Percentiles rank a stretch among this genome's conserved stretches.
Evolutionary conservation across 2,888 invertebrate species (phyloP).

Genomic region (Amphipyra berbera): DNA sequence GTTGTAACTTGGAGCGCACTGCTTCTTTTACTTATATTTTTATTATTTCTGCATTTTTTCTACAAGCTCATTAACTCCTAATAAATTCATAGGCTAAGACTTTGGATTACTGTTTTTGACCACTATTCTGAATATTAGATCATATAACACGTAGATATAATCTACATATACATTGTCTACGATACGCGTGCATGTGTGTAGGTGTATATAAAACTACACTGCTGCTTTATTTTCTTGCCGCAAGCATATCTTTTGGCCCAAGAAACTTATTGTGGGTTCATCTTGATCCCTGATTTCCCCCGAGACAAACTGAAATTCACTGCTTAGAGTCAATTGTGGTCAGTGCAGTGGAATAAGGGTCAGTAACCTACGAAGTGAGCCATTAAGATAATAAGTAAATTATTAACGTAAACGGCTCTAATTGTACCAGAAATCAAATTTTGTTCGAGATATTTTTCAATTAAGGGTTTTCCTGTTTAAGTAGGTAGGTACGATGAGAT

Average conservation of each 20-base stretch:
- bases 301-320: conserved; percentile 65
- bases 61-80: not conserved
- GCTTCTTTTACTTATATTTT: conserved; percentile 4
- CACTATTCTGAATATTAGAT: no score
- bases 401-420: conserved; percentile 16
- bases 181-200: conserved; percentile 9
- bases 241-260: conserved; percentile 60
- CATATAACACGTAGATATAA: no score
- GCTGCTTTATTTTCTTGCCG: conserved; percentile 56
- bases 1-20: not conserved
- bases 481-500: conserved; percentile 58
- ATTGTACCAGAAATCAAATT: conserved; percentile 31
- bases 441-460: conserved; percentile 49
- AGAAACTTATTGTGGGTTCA: conserved; percentile 65
- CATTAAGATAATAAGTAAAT: conserved; percentile 20
- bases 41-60: not conserved
- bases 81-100: no score
- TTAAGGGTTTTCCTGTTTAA: conserved; percentile 57
- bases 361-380: conserved; percentile 22
- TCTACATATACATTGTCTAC: not conserved
- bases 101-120: no score
- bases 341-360: conserved; percentile 58
- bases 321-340: conserved; percentile 67
- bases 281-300: conserved; percentile 68
- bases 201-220: conserved; percentile 34